Conservation (phyloP, 1,140 invertebrate genomes). For the Lerema accius region DNA sequence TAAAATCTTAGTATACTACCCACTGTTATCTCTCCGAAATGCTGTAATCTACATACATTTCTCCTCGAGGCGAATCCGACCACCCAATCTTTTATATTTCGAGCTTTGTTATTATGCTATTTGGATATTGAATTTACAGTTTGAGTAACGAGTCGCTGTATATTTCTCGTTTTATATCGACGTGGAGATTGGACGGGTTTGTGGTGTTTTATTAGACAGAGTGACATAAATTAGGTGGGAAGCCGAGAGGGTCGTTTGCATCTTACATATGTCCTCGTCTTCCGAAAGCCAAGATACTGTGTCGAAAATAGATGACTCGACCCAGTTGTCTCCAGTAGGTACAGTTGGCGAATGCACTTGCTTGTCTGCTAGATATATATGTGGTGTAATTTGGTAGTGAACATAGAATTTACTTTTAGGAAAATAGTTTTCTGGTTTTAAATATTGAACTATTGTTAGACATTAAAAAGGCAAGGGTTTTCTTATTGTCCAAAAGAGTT, state of each 20-base stretch:
- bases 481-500: too few species aligned
- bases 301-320: constrained; percentile 31
- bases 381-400: not conserved
- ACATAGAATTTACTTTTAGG: not conserved
- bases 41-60: constrained; percentile 73
- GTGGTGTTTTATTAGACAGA: constrained; percentile 31
- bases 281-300: constrained; percentile 26
- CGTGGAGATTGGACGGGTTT: constrained; percentile 2
- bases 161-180: constrained; percentile 19
- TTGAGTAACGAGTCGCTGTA: constrained; percentile 43
- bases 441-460: too few species aligned
- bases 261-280: constrained; percentile 27
- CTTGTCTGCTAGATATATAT: constrained; percentile 3
- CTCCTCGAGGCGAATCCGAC: constrained; percentile 63
- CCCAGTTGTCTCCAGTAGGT: constrained; percentile 10
- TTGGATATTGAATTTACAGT: constrained; percentile 48
- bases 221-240: constrained; percentile 31
- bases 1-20: constrained; percentile 72
- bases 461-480: too few species aligned
- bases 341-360: constrained; percentile 19
- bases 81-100: constrained; percentile 71
- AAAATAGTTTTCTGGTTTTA: too few species aligned
- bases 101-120: constrained; percentile 57
- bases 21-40: constrained; percentile 63
- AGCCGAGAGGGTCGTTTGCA: constrained; percentile 24